Evolutionary conservation across 1,140 invertebrate genomes (phyloP), one percentile per base, ranked within the genome.

Genomic region (Drosophila lowei): DNA sequence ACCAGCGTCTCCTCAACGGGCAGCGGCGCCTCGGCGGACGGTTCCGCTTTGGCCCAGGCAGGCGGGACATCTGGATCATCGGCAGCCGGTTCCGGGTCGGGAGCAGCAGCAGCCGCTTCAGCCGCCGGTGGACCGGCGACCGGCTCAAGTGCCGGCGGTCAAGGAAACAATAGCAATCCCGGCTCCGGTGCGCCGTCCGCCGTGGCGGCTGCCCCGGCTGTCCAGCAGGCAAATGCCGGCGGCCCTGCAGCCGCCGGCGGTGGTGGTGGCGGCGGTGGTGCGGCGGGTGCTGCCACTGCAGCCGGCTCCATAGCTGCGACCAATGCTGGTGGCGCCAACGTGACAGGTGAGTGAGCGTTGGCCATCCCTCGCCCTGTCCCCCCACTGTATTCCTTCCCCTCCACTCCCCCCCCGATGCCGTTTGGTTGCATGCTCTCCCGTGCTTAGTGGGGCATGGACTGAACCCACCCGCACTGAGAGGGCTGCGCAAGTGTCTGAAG

Each of bases 261-360:
- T n/a, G 79, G 80, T 6, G 79, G 79, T 13, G 80, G 72, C 15
- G 70, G 74, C n/a, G 68, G 60, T 46, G 68, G 63, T 48, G 73
- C 56, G 57, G 68, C 77, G 48, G 46, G 68, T 50, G 70, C 80
- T 70, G 79, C 79, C 48, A 62, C 61, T 64, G 83, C 81, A 71
- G 60, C 72, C 25, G 77, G 80, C 34, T 60, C 76, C 9, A 70
- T 73, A 53, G 60, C 68, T 64, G 74, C 78, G 63, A 83, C 65
- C 59, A 88, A 83, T 57, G 62, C 83, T 71, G 64, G 83, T 65
- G 78, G 83, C 75, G 48, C 63, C 58, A 88, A 88, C 18, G 79
- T 88, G 66, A 89, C 83, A 88, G 83, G 83, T 88, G 83, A 88
- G 83, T 88, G 73, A 77, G 47, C 66, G 66, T 68, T 47, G 43